Percentiles rank a stretch among this genome's conserved stretches.
phyloP scores from a whole-genome alignment of 2,113 vertebrate species.

The Reinhardtius hippoglossoides region DNA sequence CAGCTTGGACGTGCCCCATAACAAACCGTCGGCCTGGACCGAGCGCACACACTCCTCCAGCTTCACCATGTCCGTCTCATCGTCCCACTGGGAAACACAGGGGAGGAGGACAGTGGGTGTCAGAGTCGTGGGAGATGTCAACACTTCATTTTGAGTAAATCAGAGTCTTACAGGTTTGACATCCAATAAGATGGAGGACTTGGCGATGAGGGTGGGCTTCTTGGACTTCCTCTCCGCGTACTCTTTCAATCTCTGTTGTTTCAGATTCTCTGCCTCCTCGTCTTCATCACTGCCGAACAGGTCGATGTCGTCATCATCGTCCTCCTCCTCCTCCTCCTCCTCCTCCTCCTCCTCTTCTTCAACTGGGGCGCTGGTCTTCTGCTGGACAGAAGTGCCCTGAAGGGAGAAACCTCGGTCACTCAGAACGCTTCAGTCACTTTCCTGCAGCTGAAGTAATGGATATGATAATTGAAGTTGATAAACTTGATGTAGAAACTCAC shows the following conservation, averaged over 20 bases:
- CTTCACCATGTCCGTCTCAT: slow-evolving; percentile 95
- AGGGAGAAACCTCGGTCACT: neutral
- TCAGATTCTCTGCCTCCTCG: slow-evolving; percentile 88
- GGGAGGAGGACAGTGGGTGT: neutral
- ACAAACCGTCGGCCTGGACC: slow-evolving; percentile 87
- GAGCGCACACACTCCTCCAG: slow-evolving; percentile 93
- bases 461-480: neutral
- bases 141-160: neutral
- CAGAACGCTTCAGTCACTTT: neutral
- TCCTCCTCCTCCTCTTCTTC: slow-evolving; percentile 48
- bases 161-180: slow-evolving; percentile 90
- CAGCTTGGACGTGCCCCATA: slow-evolving; percentile 94
- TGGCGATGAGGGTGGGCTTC: slow-evolving; percentile 91
- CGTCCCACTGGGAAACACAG: slow-evolving; percentile 88
- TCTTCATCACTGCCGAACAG: slow-evolving; percentile 93
- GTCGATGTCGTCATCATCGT: slow-evolving; percentile 86
- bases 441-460: neutral
- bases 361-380: slow-evolving; percentile 49
- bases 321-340: slow-evolving; percentile 62
- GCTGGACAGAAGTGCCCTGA: slow-evolving; percentile 68
- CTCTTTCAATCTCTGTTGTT: slow-evolving; percentile 90
- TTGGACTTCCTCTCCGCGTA: slow-evolving; percentile 91
- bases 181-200: slow-evolving; percentile 95
- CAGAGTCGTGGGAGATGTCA: neutral
- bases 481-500: slow-evolving; percentile 68